A percentile compares a stretch with the other conserved stretches of the same genome.
Conservation (phyloP, 2,113 vertebrate genomes). For the Ptychochromis oligacanthus region DNA sequence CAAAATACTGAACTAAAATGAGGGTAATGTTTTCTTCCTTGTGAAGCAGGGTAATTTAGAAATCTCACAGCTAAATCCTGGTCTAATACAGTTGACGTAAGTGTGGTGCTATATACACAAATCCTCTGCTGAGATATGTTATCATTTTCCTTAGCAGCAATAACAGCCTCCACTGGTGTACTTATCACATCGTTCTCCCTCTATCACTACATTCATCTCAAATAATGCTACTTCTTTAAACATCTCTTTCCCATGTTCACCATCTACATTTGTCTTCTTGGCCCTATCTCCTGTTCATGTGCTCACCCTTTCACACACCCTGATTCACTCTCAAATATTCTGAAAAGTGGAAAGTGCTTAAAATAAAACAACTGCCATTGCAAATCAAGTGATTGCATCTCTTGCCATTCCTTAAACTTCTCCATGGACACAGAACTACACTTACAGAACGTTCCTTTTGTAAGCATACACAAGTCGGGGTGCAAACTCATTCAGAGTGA, state of each 20-base stretch:
- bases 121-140: constrained; percentile 56
- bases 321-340: background rate
- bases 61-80: constrained; percentile 26
- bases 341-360: background rate
- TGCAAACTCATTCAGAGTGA: background rate
- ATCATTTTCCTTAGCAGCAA: constrained; percentile 60
- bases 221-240: constrained; percentile 57
- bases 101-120: constrained; percentile 49
- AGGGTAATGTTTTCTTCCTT: constrained; percentile 18
- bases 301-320: background rate
- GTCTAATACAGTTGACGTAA: constrained; percentile 53
- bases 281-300: background rate
- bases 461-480: background rate
- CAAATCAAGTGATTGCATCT: background rate
- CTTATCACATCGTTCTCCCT: constrained; percentile 49
- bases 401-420: background rate
- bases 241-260: constrained; percentile 32
- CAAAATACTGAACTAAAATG: constrained; percentile 18
- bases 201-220: constrained; percentile 55
- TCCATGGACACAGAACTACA: background rate
- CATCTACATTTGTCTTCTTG: background rate
- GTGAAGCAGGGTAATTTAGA: constrained; percentile 38
- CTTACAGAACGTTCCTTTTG: background rate
- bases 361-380: background rate
- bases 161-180: constrained; percentile 50